These are phyloP conservation scores for Arion vulgaris DNA, from an alignment of 1,140 invertebrate genomes.

Conservation along the genomic window DNA sequence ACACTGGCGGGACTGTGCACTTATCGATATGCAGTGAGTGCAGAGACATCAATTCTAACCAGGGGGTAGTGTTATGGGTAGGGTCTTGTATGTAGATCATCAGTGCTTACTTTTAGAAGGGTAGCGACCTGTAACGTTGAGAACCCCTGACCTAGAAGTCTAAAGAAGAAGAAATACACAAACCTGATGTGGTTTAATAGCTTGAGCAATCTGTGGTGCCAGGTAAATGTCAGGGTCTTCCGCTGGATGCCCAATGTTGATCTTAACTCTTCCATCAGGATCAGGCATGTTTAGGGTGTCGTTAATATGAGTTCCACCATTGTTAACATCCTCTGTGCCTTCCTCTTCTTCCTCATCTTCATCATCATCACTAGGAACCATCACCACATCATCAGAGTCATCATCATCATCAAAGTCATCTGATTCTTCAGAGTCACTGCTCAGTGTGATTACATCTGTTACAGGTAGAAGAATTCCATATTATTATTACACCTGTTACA, in stretches of 20 bases:
- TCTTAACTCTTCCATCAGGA: conserved; percentile 90
- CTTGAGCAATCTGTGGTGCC: conserved; percentile 90
- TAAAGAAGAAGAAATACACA: no score
- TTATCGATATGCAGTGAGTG: no score
- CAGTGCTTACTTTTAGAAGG: no score
- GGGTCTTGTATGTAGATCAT: no score
- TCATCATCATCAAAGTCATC: conserved; percentile 42
- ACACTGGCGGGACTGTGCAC: no score
- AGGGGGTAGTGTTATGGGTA: no score
- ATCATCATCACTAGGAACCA: conserved; percentile 54
- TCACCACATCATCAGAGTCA: conserved; percentile 28
- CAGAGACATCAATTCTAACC: no score
- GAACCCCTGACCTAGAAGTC: no score
- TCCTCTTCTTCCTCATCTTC: conserved; percentile 63
- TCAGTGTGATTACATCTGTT: conserved; percentile 62
- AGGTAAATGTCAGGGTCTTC: conserved; percentile 94
- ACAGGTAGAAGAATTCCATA: no score
- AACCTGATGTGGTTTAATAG: conserved; percentile 95
- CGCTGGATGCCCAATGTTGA: conserved; percentile 96
- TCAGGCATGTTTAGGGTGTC: conserved; percentile 90
- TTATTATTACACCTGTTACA: no score
- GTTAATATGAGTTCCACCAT: conserved; percentile 72
- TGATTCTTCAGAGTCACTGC: conserved; percentile 66
- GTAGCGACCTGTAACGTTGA: no score
- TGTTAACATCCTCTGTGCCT: conserved; percentile 79